A percentile compares a stretch with the other conserved stretches of the same genome.
Evolutionary conservation across 2,888 invertebrate species (phyloP).

Genomic region (Ectemnius continuus): DNA sequence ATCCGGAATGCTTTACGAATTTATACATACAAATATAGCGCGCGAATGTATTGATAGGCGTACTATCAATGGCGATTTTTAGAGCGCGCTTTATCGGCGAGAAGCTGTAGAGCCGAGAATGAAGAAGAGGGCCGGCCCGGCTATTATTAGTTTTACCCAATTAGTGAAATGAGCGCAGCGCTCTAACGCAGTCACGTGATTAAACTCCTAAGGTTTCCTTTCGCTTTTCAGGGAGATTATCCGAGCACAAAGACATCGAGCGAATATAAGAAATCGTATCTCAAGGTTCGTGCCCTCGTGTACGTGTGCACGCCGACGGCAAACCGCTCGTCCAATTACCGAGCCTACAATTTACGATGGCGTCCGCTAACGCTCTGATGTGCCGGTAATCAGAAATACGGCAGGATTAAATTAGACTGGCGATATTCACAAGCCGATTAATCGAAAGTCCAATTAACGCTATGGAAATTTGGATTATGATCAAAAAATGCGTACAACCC

Average conservation of each 20-base stretch:
- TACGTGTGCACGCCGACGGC: not conserved
- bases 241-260: constrained; percentile 35
- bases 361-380: no score
- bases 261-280: constrained; percentile 32
- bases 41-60: no score
- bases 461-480: no score
- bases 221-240: constrained; percentile 54
- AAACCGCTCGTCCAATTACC: not conserved
- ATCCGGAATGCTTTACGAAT: no score
- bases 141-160: constrained; percentile 55
- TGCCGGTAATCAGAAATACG: no score
- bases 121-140: not conserved
- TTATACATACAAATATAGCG: no score
- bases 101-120: not conserved
- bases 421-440: no score
- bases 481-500: no score
- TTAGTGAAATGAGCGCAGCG: constrained; percentile 50
- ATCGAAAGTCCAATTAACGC: no score
- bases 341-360: not conserved
- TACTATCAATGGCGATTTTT: no score
- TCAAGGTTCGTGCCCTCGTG: constrained; percentile 19
- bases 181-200: constrained; percentile 35
- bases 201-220: constrained; percentile 50
- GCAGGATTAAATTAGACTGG: no score
- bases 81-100: no score